Evolutionary conservation across 2,113 vertebrate species (phyloP).

Genomic region (Vicugna pacos): DNA sequence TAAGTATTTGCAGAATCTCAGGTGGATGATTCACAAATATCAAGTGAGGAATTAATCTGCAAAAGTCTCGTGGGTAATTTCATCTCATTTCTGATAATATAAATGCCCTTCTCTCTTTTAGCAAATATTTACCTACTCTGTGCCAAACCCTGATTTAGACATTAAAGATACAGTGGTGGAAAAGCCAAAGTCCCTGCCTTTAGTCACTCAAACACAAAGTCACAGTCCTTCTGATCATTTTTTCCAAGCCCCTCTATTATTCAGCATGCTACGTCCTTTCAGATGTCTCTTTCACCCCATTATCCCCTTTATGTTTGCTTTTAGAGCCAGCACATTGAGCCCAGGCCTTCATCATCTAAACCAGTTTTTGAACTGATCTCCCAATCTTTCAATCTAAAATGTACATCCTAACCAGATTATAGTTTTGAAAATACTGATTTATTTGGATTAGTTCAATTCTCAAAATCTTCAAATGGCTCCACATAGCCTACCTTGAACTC

Average conservation of each 20-base stretch:
- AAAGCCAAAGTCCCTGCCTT: background rate
- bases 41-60: conserved; percentile 9
- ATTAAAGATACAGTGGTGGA: background rate
- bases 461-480: conserved; percentile 9
- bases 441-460: conserved; percentile 17
- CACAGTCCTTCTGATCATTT: background rate
- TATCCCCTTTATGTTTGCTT: background rate
- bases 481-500: background rate
- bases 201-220: background rate
- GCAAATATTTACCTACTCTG: conserved; percentile 26
- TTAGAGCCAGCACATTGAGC: background rate
- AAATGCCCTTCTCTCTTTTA: conserved; percentile 9
- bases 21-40: background rate
- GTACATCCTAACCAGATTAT: background rate
- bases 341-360: background rate
- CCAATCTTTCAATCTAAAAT: background rate
- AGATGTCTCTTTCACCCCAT: background rate
- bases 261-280: background rate
- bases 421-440: background rate
- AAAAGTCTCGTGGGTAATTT: background rate
- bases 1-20: conserved; percentile 3
- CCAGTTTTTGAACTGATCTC: background rate
- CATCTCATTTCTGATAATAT: background rate
- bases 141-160: background rate
- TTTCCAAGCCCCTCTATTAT: background rate